Percentiles rank a stretch among this genome's conserved stretches.
Evolutionary conservation across 2,797 vertebrate species (phyloP).

Genomic region (Poecilia gillii): DNA sequence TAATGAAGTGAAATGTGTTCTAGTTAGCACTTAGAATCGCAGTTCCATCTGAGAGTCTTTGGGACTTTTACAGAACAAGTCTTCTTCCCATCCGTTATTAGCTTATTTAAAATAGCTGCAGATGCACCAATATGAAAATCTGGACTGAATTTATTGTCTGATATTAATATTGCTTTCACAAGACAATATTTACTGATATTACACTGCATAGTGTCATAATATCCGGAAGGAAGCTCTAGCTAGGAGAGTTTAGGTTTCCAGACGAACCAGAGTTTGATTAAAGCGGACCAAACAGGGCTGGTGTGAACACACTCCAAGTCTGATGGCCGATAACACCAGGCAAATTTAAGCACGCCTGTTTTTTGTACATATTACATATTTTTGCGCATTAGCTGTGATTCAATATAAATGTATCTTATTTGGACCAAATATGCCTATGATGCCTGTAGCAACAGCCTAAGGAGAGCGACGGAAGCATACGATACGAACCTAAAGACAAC

Average conservation of each 20-base stretch:
- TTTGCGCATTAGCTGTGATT: neutral
- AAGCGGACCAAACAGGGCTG: no score
- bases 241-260: no score
- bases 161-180: no score
- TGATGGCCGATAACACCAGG: neutral
- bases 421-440: neutral
- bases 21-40: neutral
- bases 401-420: neutral
- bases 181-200: no score
- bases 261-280: no score
- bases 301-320: neutral
- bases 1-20: neutral
- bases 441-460: neutral
- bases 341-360: neutral
- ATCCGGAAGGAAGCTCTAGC: no score
- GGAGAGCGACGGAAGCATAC: neutral
- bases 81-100: no score
- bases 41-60: neutral
- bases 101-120: no score
- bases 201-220: no score
- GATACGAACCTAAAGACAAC: constrained; percentile 14
- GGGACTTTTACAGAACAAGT: neutral
- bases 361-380: neutral
- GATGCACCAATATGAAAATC: no score
- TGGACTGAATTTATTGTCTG: no score